Percentiles rank a stretch among this genome's conserved stretches.
Evolutionary conservation across 2,888 invertebrate genomes (phyloP).

Genomic region (Drosophila monieri): DNA sequence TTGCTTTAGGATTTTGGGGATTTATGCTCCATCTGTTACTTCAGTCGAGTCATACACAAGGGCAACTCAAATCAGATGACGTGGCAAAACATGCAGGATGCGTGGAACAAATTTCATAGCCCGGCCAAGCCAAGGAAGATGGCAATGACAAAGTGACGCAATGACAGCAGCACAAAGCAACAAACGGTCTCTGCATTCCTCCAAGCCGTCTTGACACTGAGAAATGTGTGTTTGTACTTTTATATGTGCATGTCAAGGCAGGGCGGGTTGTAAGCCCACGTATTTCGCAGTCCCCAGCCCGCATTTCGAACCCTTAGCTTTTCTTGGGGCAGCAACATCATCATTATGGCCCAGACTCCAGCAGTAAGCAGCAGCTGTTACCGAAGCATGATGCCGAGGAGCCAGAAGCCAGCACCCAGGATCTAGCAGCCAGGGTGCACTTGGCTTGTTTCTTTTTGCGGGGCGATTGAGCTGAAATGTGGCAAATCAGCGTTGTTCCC

Average conservation of each 20-base stretch:
- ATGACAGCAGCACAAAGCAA: conserved; percentile 39
- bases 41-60: conserved; percentile 25
- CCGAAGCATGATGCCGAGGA: conserved; percentile 5
- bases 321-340: conserved; percentile 25
- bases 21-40: conserved; percentile 19
- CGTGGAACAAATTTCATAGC: conserved; percentile 15
- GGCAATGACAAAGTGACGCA: conserved; percentile 38
- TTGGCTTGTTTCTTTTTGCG: conserved; percentile 2
- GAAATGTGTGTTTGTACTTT: conserved; percentile 31
- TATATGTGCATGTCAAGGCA: conserved; percentile 20
- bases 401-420: conserved; percentile 9
- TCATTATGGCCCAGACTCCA: conserved; percentile 23
- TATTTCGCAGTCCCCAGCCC: neutral
- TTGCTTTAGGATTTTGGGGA: neutral
- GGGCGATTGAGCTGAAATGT: conserved; percentile 37
- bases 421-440: conserved; percentile 8
- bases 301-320: conserved; percentile 7
- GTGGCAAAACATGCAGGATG: conserved; percentile 19
- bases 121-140: conserved; percentile 7
- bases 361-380: conserved; percentile 29
- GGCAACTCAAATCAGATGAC: conserved; percentile 32
- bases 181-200: conserved; percentile 41
- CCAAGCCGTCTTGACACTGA: conserved; percentile 40
- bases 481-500: conserved; percentile 38
- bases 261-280: neutral